Evolutionary conservation across 1,140 invertebrate species (phyloP).

Genomic region (Delia radicum): DNA sequence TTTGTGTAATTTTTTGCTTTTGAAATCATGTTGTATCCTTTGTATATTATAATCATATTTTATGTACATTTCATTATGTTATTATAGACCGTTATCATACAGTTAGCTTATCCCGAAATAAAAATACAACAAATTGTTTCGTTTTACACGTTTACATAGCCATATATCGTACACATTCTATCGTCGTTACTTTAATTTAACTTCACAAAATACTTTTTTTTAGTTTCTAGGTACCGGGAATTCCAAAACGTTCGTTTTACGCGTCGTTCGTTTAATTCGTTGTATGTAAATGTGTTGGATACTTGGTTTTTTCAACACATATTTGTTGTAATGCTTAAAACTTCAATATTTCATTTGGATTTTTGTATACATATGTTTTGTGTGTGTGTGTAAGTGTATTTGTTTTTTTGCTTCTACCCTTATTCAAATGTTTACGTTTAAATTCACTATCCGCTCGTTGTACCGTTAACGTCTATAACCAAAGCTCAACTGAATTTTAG

Average conservation of each 20-base stretch:
- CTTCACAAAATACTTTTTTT: not conserved
- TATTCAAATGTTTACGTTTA: not conserved
- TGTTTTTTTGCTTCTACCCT: not conserved
- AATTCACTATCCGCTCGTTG: slow-evolving; percentile 12
- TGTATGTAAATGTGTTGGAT: not conserved
- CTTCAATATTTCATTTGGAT: not conserved
- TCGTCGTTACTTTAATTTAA: not conserved
- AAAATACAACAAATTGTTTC: not conserved
- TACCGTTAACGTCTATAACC: slow-evolving; percentile 25
- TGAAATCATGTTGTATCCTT: not conserved
- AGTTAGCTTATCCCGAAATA: not conserved
- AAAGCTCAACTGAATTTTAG: slow-evolving; percentile 30
- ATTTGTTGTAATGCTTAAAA: not conserved
- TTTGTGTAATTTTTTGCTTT: not conserved
- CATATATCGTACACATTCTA: not conserved
- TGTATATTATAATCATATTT: slow-evolving; percentile 4
- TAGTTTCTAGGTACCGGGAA: slow-evolving; percentile 10
- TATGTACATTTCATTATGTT: slow-evolving; percentile 15
- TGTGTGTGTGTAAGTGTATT: not conserved
- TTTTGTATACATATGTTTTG: not conserved
- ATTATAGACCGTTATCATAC: not conserved
- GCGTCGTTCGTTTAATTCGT: slow-evolving; percentile 5
- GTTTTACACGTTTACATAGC: not conserved
- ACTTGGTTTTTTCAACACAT: not conserved
- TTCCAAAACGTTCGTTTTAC: slow-evolving; percentile 5